These are phyloP conservation scores for Theropithecus gelada DNA, from an alignment of 2,113 vertebrate species.

Conservation along the genomic window DNA sequence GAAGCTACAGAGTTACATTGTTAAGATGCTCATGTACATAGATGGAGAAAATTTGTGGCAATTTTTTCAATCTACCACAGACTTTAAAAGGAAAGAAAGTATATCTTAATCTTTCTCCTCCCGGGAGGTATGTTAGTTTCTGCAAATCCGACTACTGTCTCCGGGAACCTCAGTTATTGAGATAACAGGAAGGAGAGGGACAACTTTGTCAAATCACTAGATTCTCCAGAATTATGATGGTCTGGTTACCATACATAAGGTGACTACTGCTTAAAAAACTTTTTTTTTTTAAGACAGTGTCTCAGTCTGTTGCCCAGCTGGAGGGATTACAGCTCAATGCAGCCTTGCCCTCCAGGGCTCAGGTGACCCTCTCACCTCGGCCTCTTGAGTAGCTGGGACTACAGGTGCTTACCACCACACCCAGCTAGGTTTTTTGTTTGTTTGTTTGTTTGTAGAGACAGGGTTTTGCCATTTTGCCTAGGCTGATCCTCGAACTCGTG, in stretches of 20 bases:
- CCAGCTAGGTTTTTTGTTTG: too few species aligned
- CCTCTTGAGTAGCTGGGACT: too few species aligned
- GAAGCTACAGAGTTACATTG: not conserved
- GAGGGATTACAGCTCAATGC: too few species aligned
- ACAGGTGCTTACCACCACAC: too few species aligned
- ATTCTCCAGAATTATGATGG: not conserved
- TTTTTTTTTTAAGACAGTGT: too few species aligned
- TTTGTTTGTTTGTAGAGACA: too few species aligned
- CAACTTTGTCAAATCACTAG: not conserved
- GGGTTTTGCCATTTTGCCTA: too few species aligned
- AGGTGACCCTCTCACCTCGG: too few species aligned
- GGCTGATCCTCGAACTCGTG: too few species aligned
- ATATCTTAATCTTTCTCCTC: not conserved
- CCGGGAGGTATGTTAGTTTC: not conserved
- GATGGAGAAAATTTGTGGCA: not conserved
- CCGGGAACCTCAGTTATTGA: not conserved
- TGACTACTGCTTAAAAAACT: not conserved
- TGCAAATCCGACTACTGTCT: not conserved
- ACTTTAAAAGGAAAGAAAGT: not conserved
- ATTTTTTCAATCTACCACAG: not conserved
- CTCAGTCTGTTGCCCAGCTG: too few species aligned
- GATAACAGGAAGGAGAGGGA: not conserved
- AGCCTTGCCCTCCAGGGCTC: too few species aligned
- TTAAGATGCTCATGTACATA: not conserved
- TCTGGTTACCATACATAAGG: not conserved